These are phyloP conservation scores for Salvelinus sp. DNA, from an alignment of 2,113 vertebrate species.

Conservation along the genomic window DNA sequence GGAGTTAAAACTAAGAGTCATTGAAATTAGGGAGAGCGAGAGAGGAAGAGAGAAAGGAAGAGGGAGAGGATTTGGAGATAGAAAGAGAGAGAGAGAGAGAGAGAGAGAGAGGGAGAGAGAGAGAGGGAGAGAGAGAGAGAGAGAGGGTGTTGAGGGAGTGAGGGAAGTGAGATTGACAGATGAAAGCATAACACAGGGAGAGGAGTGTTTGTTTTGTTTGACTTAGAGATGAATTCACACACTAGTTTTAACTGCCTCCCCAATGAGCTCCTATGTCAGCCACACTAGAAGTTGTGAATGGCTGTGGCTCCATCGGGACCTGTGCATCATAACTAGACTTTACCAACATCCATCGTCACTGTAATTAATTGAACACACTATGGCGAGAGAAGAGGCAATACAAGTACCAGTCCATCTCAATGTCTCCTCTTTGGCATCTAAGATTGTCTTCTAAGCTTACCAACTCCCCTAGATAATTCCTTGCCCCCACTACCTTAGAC, in stretches of 20 bases:
- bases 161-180: slow-evolving; percentile 33
- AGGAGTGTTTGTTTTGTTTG: slow-evolving; percentile 42
- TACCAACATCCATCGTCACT: neutral
- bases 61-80: neutral
- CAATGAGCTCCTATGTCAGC: neutral
- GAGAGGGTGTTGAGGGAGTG: slow-evolving; percentile 30
- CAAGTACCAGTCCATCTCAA: neutral
- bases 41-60: neutral
- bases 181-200: slow-evolving; percentile 24
- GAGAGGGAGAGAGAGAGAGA: slow-evolving; percentile 7
- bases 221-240: slow-evolving; percentile 16
- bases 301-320: neutral
- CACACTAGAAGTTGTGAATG: neutral
- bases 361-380: neutral
- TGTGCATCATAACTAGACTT: neutral
- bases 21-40: slow-evolving; percentile 35
- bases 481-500: no score
- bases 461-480: neutral
- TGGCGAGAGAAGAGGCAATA: no score
- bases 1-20: slow-evolving; percentile 17
- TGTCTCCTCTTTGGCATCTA: neutral
- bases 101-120: slow-evolving; percentile 1
- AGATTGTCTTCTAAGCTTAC: neutral
- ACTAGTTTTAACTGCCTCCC: slow-evolving; percentile 4
- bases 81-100: slow-evolving; percentile 3